phyloP scores from a whole-genome alignment of 2,113 vertebrate species.

The Paradisaea rubra region DNA sequence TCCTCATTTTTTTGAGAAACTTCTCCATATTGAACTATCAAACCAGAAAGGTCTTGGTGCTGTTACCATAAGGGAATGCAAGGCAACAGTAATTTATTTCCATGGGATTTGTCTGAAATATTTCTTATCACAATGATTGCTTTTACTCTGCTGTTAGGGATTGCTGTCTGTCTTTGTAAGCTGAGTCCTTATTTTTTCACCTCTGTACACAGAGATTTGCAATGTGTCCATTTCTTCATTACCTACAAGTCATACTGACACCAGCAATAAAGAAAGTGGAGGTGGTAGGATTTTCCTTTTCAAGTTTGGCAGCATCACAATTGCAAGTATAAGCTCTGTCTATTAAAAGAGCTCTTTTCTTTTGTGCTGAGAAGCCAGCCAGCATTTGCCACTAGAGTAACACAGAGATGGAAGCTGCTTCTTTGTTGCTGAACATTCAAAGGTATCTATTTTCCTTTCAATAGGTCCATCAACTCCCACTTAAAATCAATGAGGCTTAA shows the following conservation, averaged over 20 bases:
- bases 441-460: background rate
- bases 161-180: background rate
- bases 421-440: conserved; percentile 10
- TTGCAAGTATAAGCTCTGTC: background rate
- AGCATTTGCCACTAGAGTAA: background rate
- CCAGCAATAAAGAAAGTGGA: background rate
- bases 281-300: conserved; percentile 1
- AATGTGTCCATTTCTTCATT: background rate
- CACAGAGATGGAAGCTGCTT: background rate
- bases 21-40: background rate
- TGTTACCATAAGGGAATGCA: background rate
- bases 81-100: background rate
- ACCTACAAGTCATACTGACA: background rate
- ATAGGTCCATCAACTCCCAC: background rate
- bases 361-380: background rate
- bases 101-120: background rate
- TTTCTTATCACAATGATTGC: background rate
- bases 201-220: background rate
- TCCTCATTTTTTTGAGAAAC: background rate
- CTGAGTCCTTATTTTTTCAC: background rate
- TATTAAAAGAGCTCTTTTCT: background rate
- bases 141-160: background rate
- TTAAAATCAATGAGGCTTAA: conserved; percentile 12
- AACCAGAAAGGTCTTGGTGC: background rate
- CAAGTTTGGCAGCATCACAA: background rate